Conservation (phyloP, 2,888 invertebrate genomes). For the Myopa testacea region DNA sequence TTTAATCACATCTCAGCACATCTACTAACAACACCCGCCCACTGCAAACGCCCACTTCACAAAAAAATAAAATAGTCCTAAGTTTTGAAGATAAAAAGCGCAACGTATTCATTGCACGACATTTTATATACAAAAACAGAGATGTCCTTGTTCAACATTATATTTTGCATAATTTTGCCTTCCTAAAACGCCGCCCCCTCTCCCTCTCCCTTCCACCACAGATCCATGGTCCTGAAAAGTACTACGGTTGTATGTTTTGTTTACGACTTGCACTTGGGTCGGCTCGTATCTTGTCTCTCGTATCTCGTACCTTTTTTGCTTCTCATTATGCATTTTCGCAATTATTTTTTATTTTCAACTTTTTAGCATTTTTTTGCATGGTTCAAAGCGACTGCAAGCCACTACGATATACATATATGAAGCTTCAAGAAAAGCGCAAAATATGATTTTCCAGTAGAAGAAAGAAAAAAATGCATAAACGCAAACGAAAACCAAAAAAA, state of each 20-base stretch:
- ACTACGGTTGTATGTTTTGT: not conserved
- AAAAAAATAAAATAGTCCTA: not conserved
- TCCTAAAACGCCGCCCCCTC: not conserved
- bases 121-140: slow-evolving; percentile 28
- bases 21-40: not conserved
- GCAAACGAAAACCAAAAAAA: not conserved
- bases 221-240: not conserved
- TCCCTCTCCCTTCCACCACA: not conserved
- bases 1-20: not conserved
- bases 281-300: slow-evolving; percentile 16
- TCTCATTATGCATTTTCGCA: slow-evolving; percentile 39
- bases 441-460: not conserved
- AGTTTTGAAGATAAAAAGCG: slow-evolving; percentile 25
- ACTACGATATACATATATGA: not conserved
- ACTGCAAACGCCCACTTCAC: not conserved
- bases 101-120: slow-evolving; percentile 36
- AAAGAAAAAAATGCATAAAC: not conserved
- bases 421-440: slow-evolving; percentile 33
- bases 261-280: not conserved
- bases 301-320: slow-evolving; percentile 19
- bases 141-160: slow-evolving; percentile 43
- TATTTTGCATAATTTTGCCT: slow-evolving; percentile 33
- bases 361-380: slow-evolving; percentile 4
- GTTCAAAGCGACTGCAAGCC: slow-evolving; percentile 16
- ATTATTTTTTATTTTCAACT: slow-evolving; percentile 27